Percentiles rank a stretch among this genome's conserved stretches.
Conservation (phyloP, 2,797 vertebrate genomes). For the Sebastes kiyomatsui region DNA sequence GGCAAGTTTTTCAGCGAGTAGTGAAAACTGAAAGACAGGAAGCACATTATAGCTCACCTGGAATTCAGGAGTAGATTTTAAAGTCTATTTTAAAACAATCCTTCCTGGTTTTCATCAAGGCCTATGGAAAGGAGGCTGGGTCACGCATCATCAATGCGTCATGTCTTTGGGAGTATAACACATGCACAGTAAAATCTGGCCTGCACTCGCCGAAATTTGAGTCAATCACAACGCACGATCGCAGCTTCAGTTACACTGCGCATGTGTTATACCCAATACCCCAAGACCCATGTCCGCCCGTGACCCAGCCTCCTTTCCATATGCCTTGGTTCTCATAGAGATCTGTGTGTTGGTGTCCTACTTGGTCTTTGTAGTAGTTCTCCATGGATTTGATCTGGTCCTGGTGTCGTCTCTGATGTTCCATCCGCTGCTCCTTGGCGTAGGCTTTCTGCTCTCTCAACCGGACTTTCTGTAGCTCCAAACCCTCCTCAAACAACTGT, state of each 20-base stretch:
- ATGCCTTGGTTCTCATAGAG: no score
- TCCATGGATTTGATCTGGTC: slow-evolving; percentile 92
- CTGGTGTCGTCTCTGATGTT: slow-evolving; percentile 85
- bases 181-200: no score
- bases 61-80: background rate
- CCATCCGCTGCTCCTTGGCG: slow-evolving; percentile 86
- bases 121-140: no score
- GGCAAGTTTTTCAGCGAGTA: slow-evolving; percentile 90
- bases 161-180: no score
- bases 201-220: no score
- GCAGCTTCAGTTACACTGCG: no score
- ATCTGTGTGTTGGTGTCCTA: slow-evolving; percentile 46
- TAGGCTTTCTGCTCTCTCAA: slow-evolving; percentile 87
- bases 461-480: slow-evolving; percentile 91
- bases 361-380: slow-evolving; percentile 97
- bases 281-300: no score
- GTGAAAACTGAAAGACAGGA: slow-evolving; percentile 86
- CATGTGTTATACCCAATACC: no score
- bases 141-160: no score
- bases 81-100: background rate
- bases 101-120: background rate
- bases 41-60: background rate
- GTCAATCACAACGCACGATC: no score
- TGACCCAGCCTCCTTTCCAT: no score
- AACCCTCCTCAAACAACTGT: slow-evolving; percentile 92